These are phyloP conservation scores for Tamandua tetradactyla DNA, from an alignment of 2,797 vertebrate species.

Conservation along the genomic window DNA sequence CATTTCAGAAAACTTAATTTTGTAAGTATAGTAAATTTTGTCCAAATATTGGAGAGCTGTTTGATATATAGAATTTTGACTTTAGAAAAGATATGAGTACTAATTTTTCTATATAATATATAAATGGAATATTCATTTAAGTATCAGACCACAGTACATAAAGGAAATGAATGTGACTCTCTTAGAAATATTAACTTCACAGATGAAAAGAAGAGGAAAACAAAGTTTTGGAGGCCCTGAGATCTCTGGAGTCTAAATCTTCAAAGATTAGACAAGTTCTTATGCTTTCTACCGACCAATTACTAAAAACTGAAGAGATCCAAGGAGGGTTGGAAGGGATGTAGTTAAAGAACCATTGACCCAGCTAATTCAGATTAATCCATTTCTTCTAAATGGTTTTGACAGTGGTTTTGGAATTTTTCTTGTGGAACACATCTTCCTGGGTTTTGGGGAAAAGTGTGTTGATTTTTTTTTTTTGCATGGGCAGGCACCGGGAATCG, in stretches of 20 bases:
- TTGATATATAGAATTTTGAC: neutral
- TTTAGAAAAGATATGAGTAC: neutral
- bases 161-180: neutral
- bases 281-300: conserved; percentile 17
- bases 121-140: neutral
- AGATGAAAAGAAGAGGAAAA: conserved; percentile 10
- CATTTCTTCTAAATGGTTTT: neutral
- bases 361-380: neutral
- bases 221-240: conserved; percentile 1
- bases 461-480: too few species aligned
- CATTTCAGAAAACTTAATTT: conserved; percentile 33
- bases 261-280: neutral
- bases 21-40: conserved; percentile 25
- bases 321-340: neutral
- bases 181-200: conserved; percentile 32
- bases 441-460: too few species aligned
- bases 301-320: neutral
- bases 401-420: conserved; percentile 47
- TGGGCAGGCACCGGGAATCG: too few species aligned
- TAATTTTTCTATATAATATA: neutral
- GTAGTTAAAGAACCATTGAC: neutral
- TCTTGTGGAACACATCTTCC: neutral
- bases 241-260: neutral
- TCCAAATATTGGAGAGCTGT: neutral
- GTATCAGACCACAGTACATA: neutral